phyloP scores from a whole-genome alignment of 1,140 invertebrate genomes.

The Pseudomyrmex flavicornis region DNA sequence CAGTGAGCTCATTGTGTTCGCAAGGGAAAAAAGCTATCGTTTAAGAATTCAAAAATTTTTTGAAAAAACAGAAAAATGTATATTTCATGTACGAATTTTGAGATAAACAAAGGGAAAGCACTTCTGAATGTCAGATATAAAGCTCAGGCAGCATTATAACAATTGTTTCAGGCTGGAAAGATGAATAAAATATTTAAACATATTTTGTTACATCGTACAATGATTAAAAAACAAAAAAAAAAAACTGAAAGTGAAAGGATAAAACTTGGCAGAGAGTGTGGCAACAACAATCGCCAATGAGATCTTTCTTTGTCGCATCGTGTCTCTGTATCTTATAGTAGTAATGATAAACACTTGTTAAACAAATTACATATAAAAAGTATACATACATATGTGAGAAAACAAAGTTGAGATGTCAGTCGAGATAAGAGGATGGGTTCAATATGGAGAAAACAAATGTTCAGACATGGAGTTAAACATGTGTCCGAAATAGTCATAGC shows the following conservation, averaged over 20 bases:
- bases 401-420: neutral
- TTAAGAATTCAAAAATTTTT: conserved; percentile 64
- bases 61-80: conserved; percentile 59
- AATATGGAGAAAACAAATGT: conserved; percentile 10
- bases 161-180: conserved; percentile 84
- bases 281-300: conserved; percentile 6
- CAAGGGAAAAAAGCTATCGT: conserved; percentile 58
- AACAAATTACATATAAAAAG: conserved; percentile 34
- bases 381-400: conserved; percentile 8
- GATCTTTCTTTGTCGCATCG: neutral
- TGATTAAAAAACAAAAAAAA: no score
- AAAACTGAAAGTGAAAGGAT: conserved; percentile 61
- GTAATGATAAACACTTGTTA: conserved; percentile 14
- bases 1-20: conserved; percentile 83
- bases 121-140: conserved; percentile 68
- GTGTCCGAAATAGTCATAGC: conserved; percentile 1
- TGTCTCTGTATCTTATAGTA: neutral
- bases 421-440: neutral
- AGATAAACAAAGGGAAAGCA: conserved; percentile 71
- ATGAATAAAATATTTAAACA: conserved; percentile 71
- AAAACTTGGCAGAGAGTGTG: conserved; percentile 38
- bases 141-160: conserved; percentile 85
- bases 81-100: conserved; percentile 63
- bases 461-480: neutral
- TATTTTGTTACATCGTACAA: conserved; percentile 47